A percentile compares a stretch with the other conserved stretches of the same genome.
Conservation (phyloP, 1,140 invertebrate genomes). For the Marisa cornuarietis region DNA sequence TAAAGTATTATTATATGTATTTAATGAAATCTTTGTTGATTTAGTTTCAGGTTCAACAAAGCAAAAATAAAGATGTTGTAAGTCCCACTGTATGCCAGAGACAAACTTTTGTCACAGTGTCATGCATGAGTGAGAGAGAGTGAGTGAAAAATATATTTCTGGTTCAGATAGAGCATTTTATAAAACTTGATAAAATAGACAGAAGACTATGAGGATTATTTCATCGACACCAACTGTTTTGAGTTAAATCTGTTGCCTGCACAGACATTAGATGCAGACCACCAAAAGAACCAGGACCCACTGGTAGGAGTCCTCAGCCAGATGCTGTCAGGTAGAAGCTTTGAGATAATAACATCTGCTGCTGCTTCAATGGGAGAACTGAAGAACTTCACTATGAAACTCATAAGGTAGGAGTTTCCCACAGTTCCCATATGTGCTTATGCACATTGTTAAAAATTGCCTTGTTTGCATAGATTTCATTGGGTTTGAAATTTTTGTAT, state of each 20-base stretch:
- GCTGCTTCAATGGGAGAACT: conserved; percentile 89
- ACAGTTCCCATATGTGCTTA: no score
- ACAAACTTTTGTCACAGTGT: no score
- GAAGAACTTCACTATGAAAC: conserved; percentile 84
- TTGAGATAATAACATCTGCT: conserved; percentile 88
- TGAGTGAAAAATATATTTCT: neutral
- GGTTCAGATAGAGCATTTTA: neutral
- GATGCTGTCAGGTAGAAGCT: conserved; percentile 80
- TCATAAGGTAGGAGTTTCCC: conserved; percentile 73
- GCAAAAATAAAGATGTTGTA: no score
- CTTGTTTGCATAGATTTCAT: no score
- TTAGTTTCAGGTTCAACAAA: no score
- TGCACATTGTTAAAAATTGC: no score
- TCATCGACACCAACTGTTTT: neutral
- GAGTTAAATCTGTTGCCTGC: conserved; percentile 11
- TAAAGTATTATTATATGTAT: no score
- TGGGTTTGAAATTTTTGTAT: no score
- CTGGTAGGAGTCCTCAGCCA: conserved; percentile 74
- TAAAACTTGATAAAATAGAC: neutral
- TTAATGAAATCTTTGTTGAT: no score
- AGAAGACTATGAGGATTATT: neutral
- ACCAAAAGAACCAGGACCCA: conserved; percentile 82
- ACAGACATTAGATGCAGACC: conserved; percentile 77
- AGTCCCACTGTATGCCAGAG: no score
- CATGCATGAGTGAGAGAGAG: neutral